Conservation (phyloP, 2,888 invertebrate genomes). For the Eretmocerus hayati region DNA sequence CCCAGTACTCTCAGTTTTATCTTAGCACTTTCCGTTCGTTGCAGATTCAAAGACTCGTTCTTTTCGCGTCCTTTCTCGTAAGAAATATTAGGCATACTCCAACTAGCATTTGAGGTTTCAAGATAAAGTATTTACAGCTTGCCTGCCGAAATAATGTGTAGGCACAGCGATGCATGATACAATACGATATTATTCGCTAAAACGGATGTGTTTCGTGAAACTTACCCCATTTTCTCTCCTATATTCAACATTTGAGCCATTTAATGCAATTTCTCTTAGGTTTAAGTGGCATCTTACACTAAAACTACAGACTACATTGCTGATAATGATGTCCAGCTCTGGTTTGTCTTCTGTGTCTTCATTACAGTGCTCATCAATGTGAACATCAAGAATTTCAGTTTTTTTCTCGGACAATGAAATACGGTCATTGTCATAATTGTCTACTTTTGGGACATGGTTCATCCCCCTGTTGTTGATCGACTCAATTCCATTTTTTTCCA, state of each 20-base stretch:
- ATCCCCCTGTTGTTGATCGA: constrained; percentile 62
- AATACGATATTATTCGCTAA: too few relatives aligned
- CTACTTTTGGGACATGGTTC: constrained; percentile 39
- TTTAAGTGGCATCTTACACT: constrained; percentile 95
- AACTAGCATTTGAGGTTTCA: too few relatives aligned
- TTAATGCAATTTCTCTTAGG: constrained; percentile 85
- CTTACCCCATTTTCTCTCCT: constrained; percentile 80
- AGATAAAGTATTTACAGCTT: too few relatives aligned
- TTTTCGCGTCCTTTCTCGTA: too few relatives aligned
- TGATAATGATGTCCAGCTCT: constrained; percentile 91
- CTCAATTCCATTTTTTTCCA: constrained; percentile 78
- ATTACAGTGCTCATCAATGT: constrained; percentile 25
- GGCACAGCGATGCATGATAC: too few relatives aligned
- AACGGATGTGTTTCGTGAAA: too few relatives aligned
- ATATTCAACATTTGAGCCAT: constrained; percentile 90
- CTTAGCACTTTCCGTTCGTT: too few relatives aligned
- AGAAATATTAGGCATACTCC: too few relatives aligned
- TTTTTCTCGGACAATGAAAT: constrained; percentile 7
- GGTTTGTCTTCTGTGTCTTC: constrained; percentile 52
- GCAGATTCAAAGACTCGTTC: too few relatives aligned
- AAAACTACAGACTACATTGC: constrained; percentile 96
- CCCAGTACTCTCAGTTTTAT: too few relatives aligned
- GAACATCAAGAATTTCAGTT: constrained; percentile 28
- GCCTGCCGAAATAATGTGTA: too few relatives aligned
- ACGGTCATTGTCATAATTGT: constrained; percentile 25